These are phyloP conservation scores for Tolmerus cingulatus DNA, from an alignment of 2,888 invertebrate species.

Conservation along the genomic window DNA sequence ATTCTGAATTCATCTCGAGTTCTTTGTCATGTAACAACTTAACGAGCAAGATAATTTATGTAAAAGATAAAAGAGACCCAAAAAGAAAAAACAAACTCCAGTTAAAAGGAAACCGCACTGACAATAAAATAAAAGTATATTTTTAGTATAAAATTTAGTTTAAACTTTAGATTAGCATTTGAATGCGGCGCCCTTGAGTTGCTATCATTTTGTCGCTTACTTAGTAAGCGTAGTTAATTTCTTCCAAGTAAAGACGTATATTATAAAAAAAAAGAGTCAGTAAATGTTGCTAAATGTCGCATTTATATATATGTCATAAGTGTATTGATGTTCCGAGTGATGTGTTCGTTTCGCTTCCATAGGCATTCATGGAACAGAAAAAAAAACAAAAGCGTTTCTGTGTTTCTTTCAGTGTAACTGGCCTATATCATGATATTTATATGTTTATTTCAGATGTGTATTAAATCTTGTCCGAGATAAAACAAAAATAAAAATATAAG, in stretches of 20 bases:
- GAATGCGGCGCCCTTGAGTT: not conserved
- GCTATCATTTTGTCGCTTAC: not conserved
- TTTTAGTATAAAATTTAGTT: constrained; percentile 11
- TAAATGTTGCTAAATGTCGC: not conserved
- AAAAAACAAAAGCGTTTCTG: not conserved
- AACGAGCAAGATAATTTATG: not conserved
- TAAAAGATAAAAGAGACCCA: not conserved
- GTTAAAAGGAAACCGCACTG: not conserved
- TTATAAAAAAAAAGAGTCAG: not conserved
- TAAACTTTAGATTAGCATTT: not conserved
- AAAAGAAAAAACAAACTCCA: not conserved
- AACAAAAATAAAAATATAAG: not conserved
- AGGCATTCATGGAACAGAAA: not conserved
- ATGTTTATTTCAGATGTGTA: not conserved
- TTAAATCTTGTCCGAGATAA: not conserved
- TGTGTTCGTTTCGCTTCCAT: not conserved
- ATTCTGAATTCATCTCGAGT: not conserved
- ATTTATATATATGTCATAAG: not conserved
- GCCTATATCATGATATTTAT: not conserved
- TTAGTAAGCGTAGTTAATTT: not conserved
- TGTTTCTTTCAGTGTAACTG: not conserved
- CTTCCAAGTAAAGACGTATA: not conserved
- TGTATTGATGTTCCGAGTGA: not conserved
- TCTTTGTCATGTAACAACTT: not conserved
- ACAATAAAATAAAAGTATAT: constrained; percentile 23